Evolutionary conservation across 2,888 invertebrate species (phyloP).

Genomic region (Thymelicus sylvestris): DNA sequence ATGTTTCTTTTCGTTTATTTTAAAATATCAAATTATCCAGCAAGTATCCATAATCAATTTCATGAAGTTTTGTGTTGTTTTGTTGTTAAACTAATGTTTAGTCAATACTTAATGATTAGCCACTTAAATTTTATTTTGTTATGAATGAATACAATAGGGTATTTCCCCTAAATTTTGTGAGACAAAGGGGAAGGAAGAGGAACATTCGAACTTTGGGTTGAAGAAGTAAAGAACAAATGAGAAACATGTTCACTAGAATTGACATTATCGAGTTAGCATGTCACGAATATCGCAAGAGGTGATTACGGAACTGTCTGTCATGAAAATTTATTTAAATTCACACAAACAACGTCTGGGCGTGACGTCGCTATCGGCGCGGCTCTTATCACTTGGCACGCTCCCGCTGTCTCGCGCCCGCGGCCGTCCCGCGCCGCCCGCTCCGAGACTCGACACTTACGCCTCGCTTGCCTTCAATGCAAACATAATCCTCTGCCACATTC

Average conservation of each 20-base stretch:
- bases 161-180: background rate
- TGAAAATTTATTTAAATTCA: slow-evolving; percentile 85
- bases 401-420: slow-evolving; percentile 71
- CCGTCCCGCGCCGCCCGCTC: slow-evolving; percentile 66
- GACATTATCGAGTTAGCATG: slow-evolving; percentile 70
- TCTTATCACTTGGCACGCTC: slow-evolving; percentile 85
- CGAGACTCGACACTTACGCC: slow-evolving; percentile 44
- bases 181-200: background rate
- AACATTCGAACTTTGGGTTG: background rate
- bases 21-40: too few relatives aligned
- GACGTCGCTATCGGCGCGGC: slow-evolving; percentile 84
- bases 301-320: slow-evolving; percentile 85
- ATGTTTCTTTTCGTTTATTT: too few relatives aligned
- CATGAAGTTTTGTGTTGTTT: too few relatives aligned
- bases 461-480: slow-evolving; percentile 53
- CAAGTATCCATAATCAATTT: too few relatives aligned
- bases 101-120: background rate
- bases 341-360: slow-evolving; percentile 85
- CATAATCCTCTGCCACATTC: slow-evolving; percentile 57
- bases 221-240: background rate
- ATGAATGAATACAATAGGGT: background rate
- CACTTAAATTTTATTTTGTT: background rate
- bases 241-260: slow-evolving; percentile 42
- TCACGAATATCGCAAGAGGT: slow-evolving; percentile 76
- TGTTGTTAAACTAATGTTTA: background rate